Base-by-base conservation (phyloP, 2,113 vertebrate species). In the Corydoras maculifer region DNA sequence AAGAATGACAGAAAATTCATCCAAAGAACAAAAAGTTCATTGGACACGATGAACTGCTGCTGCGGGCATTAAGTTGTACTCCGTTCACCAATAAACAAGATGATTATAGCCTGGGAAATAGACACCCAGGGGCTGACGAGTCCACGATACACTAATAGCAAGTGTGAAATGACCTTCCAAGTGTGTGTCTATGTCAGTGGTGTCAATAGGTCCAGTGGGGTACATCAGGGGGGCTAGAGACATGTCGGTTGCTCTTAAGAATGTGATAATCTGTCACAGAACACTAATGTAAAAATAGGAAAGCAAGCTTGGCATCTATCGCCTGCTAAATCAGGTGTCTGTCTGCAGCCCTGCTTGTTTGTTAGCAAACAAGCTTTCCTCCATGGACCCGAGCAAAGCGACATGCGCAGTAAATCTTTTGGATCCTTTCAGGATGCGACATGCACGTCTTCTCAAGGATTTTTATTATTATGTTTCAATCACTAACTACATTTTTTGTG, bases 241-340 rank as follows among this genome's bases (percentile, higher is more conserved):
- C 12, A 9, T 43, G 49, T 54, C 15, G 14, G 58, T 67, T 61
- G 30, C 64, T 54, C 12, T 14, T 30, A 50, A 65, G 62, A 75
- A 74, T 75, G 55, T 62, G 69, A 68, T 65, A 59, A 72, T 54
- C 64, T 60, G 35, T 68, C 65, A 62, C 69, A 65, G 59, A 58
- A 18, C 11, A 32, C 60, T 66, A 31, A 64, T 59, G 35, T 77
- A 77, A 81, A 77, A 73, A 79, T 73, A 79, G 68, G 62, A 77
- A 70, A 64, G 70, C 55, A 49, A 6, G 18, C 48, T 70, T 75
- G 62, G 53, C 18, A n/a, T 60, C n/a, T 30, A 49, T 5, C 15
- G 49, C 25, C 59, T 62, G 25, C 29, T 74, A 50, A 43, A 75
- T 60, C 63, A 55, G 68, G 69, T 68, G 68, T 77, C 30, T 48